Base-by-base conservation (phyloP, 2,113 vertebrate genomes). In the Gymnobelideus leadbeateri region DNA sequence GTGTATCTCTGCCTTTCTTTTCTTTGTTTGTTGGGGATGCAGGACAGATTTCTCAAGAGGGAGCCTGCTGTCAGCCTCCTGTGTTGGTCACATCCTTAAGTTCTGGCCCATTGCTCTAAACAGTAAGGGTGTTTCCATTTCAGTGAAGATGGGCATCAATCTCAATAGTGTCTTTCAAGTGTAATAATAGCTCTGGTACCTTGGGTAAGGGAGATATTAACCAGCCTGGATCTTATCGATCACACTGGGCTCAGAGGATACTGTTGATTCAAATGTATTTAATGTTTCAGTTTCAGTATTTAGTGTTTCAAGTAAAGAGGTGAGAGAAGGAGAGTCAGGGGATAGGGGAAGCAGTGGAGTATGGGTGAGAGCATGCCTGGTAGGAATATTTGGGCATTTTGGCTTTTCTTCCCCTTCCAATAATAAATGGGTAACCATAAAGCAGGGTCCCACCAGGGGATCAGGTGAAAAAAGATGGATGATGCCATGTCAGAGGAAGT, bases 321-420 rank as follows among this genome's bases (percentile, higher is more conserved):
- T 68, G 3, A 0, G 55, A 0, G 0, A 0, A 3, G 51, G 55
- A 49, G 91, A 51, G 37, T n/a, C 37, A 8, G 68, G n/a, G 16
- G 68, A 7, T 43, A 16, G 68, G 19, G n/a, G n/a, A 84, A n/a
- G 37, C 7, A 11, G 68, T 16, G 21, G 68, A 43, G n/a, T 43
- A 43, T 21, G 43, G 26, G 31, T 54, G 43, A 54, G 16, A 19
- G 0, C 1, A 3, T 21, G 14, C 53, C 31, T 0, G 2, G 28
- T 84, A 31, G 47, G 47, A 49, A 49, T 26, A 50, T 51, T 46
- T 3, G 21, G 50, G 37, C 28, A 26, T 89, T 7, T 6, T 51
- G 51, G 19, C 24, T 53, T 10, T 25, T 46, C 25, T 46, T 11
- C 3, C 24, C 52, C 37, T 47, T 24, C 7, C 37, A 43, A 21